Base-by-base conservation (phyloP, 2,888 invertebrate genomes). In the Anaspis maculata region DNA sequence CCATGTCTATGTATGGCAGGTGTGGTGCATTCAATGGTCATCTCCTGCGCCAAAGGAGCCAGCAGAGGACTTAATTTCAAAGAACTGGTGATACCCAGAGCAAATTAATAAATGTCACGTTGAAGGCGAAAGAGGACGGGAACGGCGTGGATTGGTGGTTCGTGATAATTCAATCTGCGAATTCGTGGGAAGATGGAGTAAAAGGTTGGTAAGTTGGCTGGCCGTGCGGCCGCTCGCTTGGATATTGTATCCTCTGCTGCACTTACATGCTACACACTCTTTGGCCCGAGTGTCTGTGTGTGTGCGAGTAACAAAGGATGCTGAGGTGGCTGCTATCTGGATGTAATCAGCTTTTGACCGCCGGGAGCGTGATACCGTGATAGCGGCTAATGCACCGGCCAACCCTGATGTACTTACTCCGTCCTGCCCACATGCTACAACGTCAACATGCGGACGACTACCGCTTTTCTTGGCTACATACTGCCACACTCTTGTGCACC, bases 321-420 rank as follows among this genome's bases (percentile, higher is more conserved):
- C 45, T 47, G 44, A 51, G 47, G 49, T 51, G 48, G 49, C 47
- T 48, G 45, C 28, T 51, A 54, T 54, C 53, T 42, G 44, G 45
- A 48, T 49, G 49, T 52, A 55, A 51, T 54, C 52, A 45, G 49
- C 45, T 42, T 42, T 39, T 39, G 48, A 46, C 47, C 52, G 51
- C 52, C 52, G 41, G 48, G 46, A 52, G 50, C 49, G 52, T 49
- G 54, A 56, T 53, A 45, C 42, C 23, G 36, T 41, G 45, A 45
- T 45, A 45, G 46, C 47, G 45, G 45, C 54, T 53, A 54, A 54
- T 52, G 52, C 49, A 50, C 46, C 42, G 43, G 38, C 45, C 49
- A 52, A 47, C 46, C 46, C 46, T 43, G 46, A 43, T 45, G 32
- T 33, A 32, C 32, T 30, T 23, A 28, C 37, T 39, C 30, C 28